Evolutionary conservation across 2,113 vertebrate genomes (phyloP), one percentile per base, ranked within the genome.

Genomic region (Entosphenus tridentatus): DNA sequence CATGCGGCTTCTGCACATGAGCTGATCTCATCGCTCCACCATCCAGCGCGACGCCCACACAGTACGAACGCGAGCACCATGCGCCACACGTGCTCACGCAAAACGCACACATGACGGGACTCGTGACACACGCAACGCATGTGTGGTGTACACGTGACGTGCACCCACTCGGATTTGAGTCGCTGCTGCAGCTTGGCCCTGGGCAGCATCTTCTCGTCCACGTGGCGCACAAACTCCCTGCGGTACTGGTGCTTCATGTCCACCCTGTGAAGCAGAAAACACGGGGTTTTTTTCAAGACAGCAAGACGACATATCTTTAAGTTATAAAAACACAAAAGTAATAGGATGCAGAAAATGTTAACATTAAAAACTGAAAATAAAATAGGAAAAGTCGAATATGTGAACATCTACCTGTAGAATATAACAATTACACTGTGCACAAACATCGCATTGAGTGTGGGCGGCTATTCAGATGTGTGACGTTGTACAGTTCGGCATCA

Each of bases 131-230:
- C 57, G 4, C 10, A 11, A 12, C 17, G 55, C 8, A 17, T 18
- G 54, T 67, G 65, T 39, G 18, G 55, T 18, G 65, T 67, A 18
- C 65, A 18, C 21, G 14, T 55, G 68, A 55, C 39, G 10, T 1
- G 67, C 56, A 83, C 90, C 83, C 73, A 98, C 93, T 90, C 81
- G 67, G 92, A 85, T 70, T 83, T 84, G 68, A 98, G 83, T 70
- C 87, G 79, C 74, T 77, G 79, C 72, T 87, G 86, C 0, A 98
- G 78, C 1, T 80, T 81, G 65, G 79, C 77, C 75, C 86, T 87
- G 2, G 77, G 75, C 73, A 95, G 84, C 0, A 56, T 73, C 21
- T 72, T 76, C 77, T 96, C 88, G 0, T 74, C 74, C 7, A 81
- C 77, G n/a, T 85, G 84, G 72, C 80, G 86, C 72, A 81, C 80